Conservation (phyloP, 2,797 vertebrate species). For the Gymnocypris eckloni region DNA sequence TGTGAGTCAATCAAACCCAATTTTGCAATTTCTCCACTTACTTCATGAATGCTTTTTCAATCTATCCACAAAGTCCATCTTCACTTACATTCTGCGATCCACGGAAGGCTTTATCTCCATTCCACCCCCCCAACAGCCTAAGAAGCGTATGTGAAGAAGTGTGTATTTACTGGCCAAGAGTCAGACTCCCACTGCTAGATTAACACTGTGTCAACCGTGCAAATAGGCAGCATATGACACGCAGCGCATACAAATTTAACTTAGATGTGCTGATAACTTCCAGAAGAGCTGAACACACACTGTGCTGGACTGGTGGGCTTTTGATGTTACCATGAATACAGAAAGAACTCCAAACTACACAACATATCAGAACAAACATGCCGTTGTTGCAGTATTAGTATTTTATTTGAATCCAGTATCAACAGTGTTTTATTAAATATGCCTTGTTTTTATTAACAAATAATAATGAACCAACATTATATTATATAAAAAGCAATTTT, state of each 20-base stretch:
- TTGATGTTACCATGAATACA: slow-evolving; percentile 51
- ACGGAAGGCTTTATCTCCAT: background rate
- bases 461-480: background rate
- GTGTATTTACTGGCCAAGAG: slow-evolving; percentile 45
- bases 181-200: slow-evolving; percentile 50
- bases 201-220: slow-evolving; percentile 48
- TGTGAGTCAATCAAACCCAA: background rate
- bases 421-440: background rate
- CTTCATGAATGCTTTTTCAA: background rate
- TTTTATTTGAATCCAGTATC: background rate
- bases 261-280: slow-evolving; percentile 58
- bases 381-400: slow-evolving; percentile 16
- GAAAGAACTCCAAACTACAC: slow-evolving; percentile 31
- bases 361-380: slow-evolving; percentile 38
- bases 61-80: background rate
- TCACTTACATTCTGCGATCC: slow-evolving; percentile 1
- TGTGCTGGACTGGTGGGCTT: slow-evolving; percentile 44
- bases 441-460: background rate
- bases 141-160: slow-evolving; percentile 14
- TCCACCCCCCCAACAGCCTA: background rate
- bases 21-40: background rate
- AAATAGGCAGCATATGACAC: slow-evolving; percentile 55
- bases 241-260: slow-evolving; percentile 63
- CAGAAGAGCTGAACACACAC: slow-evolving; percentile 48
- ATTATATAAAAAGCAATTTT: background rate